These are phyloP conservation scores for Pelodytes ibericus DNA, from an alignment of 2,797 vertebrate species.

Conservation along the genomic window DNA sequence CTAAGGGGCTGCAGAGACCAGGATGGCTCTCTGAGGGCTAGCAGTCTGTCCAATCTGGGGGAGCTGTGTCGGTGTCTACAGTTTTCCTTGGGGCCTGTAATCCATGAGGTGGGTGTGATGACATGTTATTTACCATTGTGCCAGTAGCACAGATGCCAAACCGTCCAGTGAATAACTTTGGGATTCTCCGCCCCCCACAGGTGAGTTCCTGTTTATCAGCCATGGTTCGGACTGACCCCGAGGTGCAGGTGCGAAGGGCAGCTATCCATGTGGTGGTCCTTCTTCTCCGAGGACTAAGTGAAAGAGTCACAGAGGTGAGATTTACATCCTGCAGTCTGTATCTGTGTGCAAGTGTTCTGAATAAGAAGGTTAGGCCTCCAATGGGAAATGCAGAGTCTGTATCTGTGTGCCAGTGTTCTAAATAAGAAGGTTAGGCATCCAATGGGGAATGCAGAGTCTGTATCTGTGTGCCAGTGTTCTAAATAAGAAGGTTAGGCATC, in stretches of 20 bases:
- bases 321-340: no score
- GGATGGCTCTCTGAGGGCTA: slow-evolving; percentile 79
- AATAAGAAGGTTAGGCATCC: no score
- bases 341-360: no score
- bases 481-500: no score
- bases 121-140: background rate
- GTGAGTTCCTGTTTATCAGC: slow-evolving; percentile 84
- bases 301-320: slow-evolving; percentile 84
- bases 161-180: background rate
- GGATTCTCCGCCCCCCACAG: slow-evolving; percentile 68
- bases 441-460: no score
- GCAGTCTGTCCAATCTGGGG: slow-evolving; percentile 92
- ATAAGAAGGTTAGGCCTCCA: no score
- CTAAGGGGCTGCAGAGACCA: slow-evolving; percentile 78
- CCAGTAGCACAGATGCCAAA: no score
- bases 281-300: slow-evolving; percentile 86
- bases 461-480: no score
- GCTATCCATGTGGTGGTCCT: slow-evolving; percentile 85
- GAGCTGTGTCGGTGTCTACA: slow-evolving; percentile 87
- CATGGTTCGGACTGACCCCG: slow-evolving; percentile 81
- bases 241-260: slow-evolving; percentile 86
- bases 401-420: no score
- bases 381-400: no score
- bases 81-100: slow-evolving; percentile 82
- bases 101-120: slow-evolving; percentile 82